Base-by-base conservation (phyloP, 2,797 vertebrate genomes). In the Sebastes taczanowskii region DNA sequence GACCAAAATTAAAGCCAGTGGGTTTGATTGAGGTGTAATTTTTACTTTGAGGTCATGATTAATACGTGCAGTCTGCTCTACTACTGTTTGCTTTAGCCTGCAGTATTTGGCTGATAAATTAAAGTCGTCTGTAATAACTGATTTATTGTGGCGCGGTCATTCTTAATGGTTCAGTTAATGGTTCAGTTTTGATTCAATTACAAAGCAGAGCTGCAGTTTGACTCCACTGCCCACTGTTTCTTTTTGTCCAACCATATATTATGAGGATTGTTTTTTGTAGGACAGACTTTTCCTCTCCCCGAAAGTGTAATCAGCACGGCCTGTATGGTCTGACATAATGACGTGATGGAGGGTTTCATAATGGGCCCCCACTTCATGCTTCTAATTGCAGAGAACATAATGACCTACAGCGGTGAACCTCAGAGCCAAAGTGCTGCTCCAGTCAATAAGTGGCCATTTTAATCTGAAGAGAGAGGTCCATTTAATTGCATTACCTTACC, bases 391-490 rank as follows among this genome's bases (percentile, higher is more conserved):
- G 90, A 69, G 72, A 89, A 78, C 82, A 85, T 86, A 93, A 90
- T 84, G 86, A 89, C 78, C 88, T 69, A 53, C 80, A 89, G 84
- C 67, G 35, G 68, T 87, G 77, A 90, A 89, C 86, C 81, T 89
- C 58, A 58, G 69, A 83, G 88, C 89, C 80, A 88, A 86, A 93
- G 92, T 90, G 89, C 89, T 89, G 80, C 83, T 89, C 70, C 9
- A 86, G 87, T 92, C 93, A 91, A 92, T 94, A 93, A 93, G 78
- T 86, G 85, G 84, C 85, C 76, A 84, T 92, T 93, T 93, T 87
- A 91, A 92, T 92, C 85, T 90, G 69, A 87, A 78, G 61, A 81
- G 59, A 85, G 74, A 81, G 80, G 65, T 83, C 72, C 52, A 20
- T 62, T 72, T 85, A 64, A 84, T 89, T 85, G 77, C 77, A 86